Evolutionary conservation across 2,113 vertebrate species (phyloP), one percentile per base, ranked within the genome.

Genomic region (Thunnus thynnus): DNA sequence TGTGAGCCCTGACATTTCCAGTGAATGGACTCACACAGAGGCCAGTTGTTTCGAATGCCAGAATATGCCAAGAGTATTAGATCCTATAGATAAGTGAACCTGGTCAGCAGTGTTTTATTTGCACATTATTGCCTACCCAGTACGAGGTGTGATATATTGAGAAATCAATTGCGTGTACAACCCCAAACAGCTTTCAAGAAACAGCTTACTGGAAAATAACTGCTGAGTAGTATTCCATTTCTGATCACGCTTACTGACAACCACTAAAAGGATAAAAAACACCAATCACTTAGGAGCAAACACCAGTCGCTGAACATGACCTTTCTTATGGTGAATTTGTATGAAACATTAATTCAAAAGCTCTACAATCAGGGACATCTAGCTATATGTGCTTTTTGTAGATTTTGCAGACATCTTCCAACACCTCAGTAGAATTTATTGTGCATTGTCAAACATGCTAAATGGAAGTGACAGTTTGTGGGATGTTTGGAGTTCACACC

Each of bases 1-100:
- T 82, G 65, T 67, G 27, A 41, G 61, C 64, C 44, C 54, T 82
- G 80, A 78, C 85, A 90, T 84, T 89, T 84, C 17, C 72, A 83
- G 22, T 68, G 52, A 86, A 89, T 72, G 52, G 64, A 63, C 64
- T 64, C 1, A 2, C 60, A 57, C 50, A 63, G 20, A 61, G 63
- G 67, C 54, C 47, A 51, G 46, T 76, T 67, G 56, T 50, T 85
- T 57, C 71, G 69, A 78, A 85, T 76, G 58, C 64, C 18, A 3
- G 10, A 64, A 52, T 51, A 63, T 74, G 68, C 55, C 68, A 50
- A 54, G 41, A 71, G 71, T 60, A 80, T 89, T 60, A 30, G 25
- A 76, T 80, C 25, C 22, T 84, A 78, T 57, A 77, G 80, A 87
- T 74, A 76, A 64, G 62, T 65, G 55, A 84, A 73, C 44, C 50